Conservation (phyloP, 2,797 vertebrate genomes). For the Varecia variegata region DNA sequence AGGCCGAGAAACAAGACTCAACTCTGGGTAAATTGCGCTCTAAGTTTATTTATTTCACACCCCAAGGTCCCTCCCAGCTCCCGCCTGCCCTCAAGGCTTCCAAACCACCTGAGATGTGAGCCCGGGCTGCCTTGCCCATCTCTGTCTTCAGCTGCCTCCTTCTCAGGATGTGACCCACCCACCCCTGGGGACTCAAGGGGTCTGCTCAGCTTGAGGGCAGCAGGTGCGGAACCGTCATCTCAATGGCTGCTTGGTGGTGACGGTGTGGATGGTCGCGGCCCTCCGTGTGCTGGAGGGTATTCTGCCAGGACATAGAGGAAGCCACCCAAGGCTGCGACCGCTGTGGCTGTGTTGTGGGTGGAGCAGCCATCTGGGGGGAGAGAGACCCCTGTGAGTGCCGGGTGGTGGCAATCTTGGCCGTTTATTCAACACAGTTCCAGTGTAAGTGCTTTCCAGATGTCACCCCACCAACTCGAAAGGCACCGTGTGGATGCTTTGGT, state of each 20-base stretch:
- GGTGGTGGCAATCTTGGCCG: not conserved
- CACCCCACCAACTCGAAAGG: not conserved
- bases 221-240: rapidly evolving
- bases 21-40: not conserved
- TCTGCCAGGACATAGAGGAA: conserved; percentile 85
- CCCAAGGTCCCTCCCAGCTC: not conserved
- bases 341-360: conserved; percentile 90
- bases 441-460: not conserved
- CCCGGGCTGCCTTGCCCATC: not conserved
- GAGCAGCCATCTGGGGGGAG: conserved; percentile 88
- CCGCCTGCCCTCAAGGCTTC: not conserved
- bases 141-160: not conserved
- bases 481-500: rapidly evolving
- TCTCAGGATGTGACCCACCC: not conserved
- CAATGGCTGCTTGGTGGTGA: not conserved
- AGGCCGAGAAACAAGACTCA: not conserved
- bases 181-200: rapidly evolving
- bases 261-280: rapidly evolving
- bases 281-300: not conserved
- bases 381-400: not conserved
- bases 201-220: not conserved
- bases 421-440: not conserved
- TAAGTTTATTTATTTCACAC: not conserved
- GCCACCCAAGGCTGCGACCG: conserved; percentile 88
- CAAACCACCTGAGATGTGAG: rapidly evolving